phyloP scores from a whole-genome alignment of 35 echinoderm and acorn worm species.

The Anneissia japonica region DNA sequence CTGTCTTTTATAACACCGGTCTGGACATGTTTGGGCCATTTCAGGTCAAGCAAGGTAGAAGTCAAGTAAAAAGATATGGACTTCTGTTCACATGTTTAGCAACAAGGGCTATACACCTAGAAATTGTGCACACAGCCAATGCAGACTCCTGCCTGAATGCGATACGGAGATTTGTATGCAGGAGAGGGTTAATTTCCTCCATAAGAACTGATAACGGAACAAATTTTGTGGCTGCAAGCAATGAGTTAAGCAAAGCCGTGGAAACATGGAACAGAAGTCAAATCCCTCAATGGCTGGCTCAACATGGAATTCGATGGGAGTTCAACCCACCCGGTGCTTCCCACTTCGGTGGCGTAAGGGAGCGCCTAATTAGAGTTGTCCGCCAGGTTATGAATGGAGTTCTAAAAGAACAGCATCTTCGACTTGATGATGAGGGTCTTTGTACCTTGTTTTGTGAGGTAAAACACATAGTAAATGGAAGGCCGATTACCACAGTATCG shows the following conservation, averaged over 20 bases:
- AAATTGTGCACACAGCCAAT: conserved; percentile 10
- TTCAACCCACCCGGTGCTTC: conserved; percentile 54
- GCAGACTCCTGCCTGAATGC: conserved; percentile 42
- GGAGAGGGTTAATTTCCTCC: conserved; percentile 12
- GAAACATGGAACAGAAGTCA: conserved; percentile 17
- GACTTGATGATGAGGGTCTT: background rate
- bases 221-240: conserved; percentile 40
- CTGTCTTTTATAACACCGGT: conserved; percentile 3
- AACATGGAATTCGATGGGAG: conserved; percentile 27
- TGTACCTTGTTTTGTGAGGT: background rate
- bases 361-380: conserved; percentile 44
- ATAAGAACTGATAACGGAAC: conserved; percentile 39
- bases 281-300: background rate
- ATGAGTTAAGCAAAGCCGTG: conserved; percentile 19
- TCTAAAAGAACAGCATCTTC: background rate
- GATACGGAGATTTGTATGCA: conserved; percentile 31
- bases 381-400: conserved; percentile 45
- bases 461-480: background rate
- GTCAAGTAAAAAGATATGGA: conserved; percentile 49
- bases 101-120: conserved; percentile 47
- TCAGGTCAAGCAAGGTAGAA: conserved; percentile 11
- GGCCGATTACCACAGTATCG: conserved; percentile 47
- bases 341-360: conserved; percentile 52
- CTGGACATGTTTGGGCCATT: conserved; percentile 33
- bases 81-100: conserved; percentile 59